A percentile compares a stretch with the other conserved stretches of the same genome.
These are phyloP conservation scores for Hippasteria phrygiana DNA, from an alignment of 53 echinoderm and acorn worm genomes.

Conservation along the genomic window DNA sequence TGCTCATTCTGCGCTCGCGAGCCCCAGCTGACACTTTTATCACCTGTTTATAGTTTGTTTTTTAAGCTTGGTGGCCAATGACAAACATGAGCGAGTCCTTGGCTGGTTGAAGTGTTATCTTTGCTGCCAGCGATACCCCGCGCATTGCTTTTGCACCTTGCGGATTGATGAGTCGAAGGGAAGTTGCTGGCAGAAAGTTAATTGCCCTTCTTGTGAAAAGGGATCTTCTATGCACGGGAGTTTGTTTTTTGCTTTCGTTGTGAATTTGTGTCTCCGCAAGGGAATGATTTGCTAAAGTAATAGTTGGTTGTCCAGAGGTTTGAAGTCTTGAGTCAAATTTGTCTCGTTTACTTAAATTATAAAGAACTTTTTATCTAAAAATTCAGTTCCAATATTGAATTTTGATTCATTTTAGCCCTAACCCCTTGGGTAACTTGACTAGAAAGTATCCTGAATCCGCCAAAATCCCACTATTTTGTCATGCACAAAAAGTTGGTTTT, in stretches of 20 bases:
- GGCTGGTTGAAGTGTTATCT: constrained; percentile 38
- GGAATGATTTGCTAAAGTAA: no score
- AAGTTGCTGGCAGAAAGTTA: constrained; percentile 14
- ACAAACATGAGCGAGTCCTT: constrained; percentile 23
- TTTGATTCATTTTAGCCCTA: no score
- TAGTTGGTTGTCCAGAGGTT: background rate
- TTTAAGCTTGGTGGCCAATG: constrained; percentile 15
- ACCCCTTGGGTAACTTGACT: no score
- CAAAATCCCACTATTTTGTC: no score
- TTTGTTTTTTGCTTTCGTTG: background rate
- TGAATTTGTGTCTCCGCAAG: background rate
- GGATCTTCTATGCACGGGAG: background rate
- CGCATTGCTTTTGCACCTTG: constrained; percentile 10
- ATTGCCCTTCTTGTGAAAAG: background rate
- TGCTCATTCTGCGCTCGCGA: background rate
- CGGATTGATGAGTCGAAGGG: background rate
- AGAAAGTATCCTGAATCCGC: no score
- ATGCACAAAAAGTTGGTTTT: no score
- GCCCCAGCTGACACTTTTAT: constrained; percentile 20
- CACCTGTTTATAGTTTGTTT: constrained; percentile 43
- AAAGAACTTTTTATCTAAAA: no score
- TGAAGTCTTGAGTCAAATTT: background rate
- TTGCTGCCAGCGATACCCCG: constrained; percentile 38
- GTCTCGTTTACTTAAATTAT: background rate
- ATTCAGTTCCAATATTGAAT: no score